These are phyloP conservation scores for Drosophila pseudotakahashii DNA, from an alignment of 2,888 invertebrate genomes.

Conservation along the genomic window DNA sequence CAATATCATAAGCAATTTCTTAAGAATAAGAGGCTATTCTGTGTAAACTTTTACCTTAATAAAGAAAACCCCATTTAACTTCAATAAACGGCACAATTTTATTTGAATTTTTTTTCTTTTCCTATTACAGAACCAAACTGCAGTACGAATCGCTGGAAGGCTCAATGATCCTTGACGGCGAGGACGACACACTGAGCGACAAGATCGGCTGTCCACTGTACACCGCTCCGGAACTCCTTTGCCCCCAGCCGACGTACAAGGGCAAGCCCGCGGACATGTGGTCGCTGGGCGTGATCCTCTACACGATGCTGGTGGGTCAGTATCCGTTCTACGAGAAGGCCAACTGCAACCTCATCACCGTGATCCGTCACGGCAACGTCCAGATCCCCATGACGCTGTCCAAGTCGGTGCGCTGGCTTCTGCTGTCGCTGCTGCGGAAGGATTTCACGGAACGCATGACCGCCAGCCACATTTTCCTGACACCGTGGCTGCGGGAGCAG, in stretches of 20 bases:
- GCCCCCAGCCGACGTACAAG: conserved; percentile 81
- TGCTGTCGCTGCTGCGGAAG: conserved; percentile 77
- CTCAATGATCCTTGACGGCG: conserved; percentile 82
- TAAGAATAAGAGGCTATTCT: too few species aligned
- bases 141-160: conserved; percentile 84
- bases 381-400: conserved; percentile 79
- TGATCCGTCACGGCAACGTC: conserved; percentile 82
- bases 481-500: conserved; percentile 81
- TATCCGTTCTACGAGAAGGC: conserved; percentile 84
- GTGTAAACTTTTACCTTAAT: too few species aligned
- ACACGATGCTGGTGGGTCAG: conserved; percentile 83
- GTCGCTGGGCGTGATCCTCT: conserved; percentile 83
- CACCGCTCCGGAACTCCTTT: conserved; percentile 83
- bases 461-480: conserved; percentile 77
- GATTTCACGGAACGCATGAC: conserved; percentile 79
- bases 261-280: conserved; percentile 84
- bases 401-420: conserved; percentile 78
- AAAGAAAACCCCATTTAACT: too few species aligned
- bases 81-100: not conserved
- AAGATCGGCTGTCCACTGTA: conserved; percentile 84
- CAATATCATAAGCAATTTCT: not conserved
- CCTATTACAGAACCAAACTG: conserved; percentile 80
- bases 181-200: conserved; percentile 81
- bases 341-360: conserved; percentile 82
- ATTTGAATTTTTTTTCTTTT: conserved; percentile 4